A percentile compares a stretch with the other conserved stretches of the same genome.
Conservation (phyloP, 2,888 invertebrate species). For the Apodemia hepburni region DNA sequence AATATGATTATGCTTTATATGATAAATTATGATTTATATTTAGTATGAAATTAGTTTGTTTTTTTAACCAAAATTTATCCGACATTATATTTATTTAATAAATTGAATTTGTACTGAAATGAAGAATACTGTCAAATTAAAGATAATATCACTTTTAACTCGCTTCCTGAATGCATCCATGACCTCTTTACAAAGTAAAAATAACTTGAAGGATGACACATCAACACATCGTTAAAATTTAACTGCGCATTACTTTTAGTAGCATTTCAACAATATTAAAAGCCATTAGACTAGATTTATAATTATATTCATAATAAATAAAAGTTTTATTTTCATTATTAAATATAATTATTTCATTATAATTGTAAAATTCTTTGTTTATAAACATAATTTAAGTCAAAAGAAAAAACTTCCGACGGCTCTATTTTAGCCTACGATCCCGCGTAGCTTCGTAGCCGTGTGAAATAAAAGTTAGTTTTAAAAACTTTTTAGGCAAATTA, state of each 20-base stretch:
- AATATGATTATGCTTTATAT: no score
- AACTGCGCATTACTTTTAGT: neutral
- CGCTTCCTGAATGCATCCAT: slow-evolving; percentile 44
- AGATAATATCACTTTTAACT: slow-evolving; percentile 21
- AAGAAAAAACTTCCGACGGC: slow-evolving; percentile 61
- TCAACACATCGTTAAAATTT: slow-evolving; percentile 18
- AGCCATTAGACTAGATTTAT: neutral
- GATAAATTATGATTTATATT: no score
- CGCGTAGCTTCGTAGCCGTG: slow-evolving; percentile 43
- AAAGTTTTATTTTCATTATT: neutral
- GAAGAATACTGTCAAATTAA: neutral
- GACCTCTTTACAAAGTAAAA: slow-evolving; percentile 44
- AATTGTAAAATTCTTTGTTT: neutral
- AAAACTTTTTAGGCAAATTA: neutral
- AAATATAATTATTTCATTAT: neutral
- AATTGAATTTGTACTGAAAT: neutral
- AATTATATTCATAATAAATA: neutral
- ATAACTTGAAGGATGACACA: slow-evolving; percentile 29
- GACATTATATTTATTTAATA: neutral
- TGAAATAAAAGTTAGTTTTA: neutral
- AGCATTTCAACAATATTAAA: neutral
- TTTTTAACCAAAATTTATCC: no score
- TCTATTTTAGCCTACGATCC: slow-evolving; percentile 70
- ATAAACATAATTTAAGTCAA: slow-evolving; percentile 15
- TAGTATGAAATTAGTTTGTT: no score